Conservation (phyloP, 2,797 vertebrate genomes). For the Neosilurus hyrtlii region DNA sequence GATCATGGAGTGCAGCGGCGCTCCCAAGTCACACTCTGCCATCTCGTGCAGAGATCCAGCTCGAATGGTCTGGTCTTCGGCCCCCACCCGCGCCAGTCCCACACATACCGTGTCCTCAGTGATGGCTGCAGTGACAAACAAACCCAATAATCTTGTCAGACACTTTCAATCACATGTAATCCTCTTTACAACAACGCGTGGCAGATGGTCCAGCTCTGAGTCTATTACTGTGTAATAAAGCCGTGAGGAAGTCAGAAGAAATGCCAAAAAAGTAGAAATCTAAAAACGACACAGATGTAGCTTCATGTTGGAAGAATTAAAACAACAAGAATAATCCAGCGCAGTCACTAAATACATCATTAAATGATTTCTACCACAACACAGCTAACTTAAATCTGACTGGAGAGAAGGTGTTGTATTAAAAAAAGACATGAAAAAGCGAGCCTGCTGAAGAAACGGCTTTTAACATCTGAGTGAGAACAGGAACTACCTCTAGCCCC, state of each 20-base stretch:
- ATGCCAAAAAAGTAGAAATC: neutral
- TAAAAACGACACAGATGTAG: neutral
- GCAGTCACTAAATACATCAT: neutral
- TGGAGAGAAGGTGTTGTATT: neutral
- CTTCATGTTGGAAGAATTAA: neutral
- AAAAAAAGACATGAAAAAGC: neutral
- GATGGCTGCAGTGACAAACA: slow-evolving; percentile 68
- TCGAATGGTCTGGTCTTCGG: slow-evolving; percentile 80
- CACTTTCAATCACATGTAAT: slow-evolving; percentile 41
- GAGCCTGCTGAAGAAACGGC: neutral
- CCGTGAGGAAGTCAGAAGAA: neutral
- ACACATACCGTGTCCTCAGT: slow-evolving; percentile 87
- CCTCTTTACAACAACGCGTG: slow-evolving; percentile 27
- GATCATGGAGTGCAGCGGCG: slow-evolving; percentile 87
- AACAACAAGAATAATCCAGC: neutral
- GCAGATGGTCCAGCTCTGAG: slow-evolving; percentile 28
- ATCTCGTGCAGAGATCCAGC: slow-evolving; percentile 79
- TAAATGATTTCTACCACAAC: neutral
- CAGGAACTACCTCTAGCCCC: neutral
- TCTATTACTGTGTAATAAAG: slow-evolving; percentile 8
- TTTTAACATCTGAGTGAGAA: neutral
- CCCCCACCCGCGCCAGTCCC: slow-evolving; percentile 87
- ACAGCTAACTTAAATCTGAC: neutral
- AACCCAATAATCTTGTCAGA: slow-evolving; percentile 20
- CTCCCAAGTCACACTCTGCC: slow-evolving; percentile 79